Base-by-base conservation (phyloP, 1,140 invertebrate species). In the Dendroctonus ponderosae region DNA sequence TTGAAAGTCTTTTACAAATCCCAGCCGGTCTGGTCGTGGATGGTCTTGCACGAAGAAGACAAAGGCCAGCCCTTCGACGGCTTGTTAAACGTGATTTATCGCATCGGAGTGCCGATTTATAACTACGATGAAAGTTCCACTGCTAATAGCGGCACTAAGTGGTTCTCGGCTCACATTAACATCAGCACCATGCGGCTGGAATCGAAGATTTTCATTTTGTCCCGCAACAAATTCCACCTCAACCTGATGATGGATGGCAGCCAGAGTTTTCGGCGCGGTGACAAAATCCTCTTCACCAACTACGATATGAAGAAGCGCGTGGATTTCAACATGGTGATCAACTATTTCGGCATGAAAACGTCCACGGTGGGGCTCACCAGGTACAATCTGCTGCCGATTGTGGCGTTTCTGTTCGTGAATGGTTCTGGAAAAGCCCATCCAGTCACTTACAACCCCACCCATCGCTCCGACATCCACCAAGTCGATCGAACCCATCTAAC, bases 151-250 rank as follows among this genome's bases (percentile, higher is more conserved):
- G 26, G 38, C 11, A 26, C 9, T 37, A 11, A 12, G 11, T 51
- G 50, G 50, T 51, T 51, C 14, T 15, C 11, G 2, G 7, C 15
- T 8, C 52, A 54, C 12, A 9, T 54, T 7, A 54, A 54, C 26
- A 54, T 54, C 7, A 54, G 7, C 26, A 37, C 52, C 7, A 54
- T 54, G 26, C 3, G 5, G 8, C 3, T 11, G 7, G 52, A 54
- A 40, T 54, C 52, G 7, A 54, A 54, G 26, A 26, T 54, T 11
- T 54, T 54, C 7, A 54, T 54, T 26, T 11, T 54, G 6, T 54
- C 52, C 6, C 26, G 12, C 7, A 12, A 15, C 50, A 51, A 51
- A 26, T 51, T 51, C 5, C 50, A 51, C 15, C 7, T 51, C 2
- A 51, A n/a, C 50, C 15, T 51, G 8, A 51, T n/a, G 50, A 51